Base-by-base conservation (phyloP, 2,888 invertebrate species). In the Euzetes globulus region DNA sequence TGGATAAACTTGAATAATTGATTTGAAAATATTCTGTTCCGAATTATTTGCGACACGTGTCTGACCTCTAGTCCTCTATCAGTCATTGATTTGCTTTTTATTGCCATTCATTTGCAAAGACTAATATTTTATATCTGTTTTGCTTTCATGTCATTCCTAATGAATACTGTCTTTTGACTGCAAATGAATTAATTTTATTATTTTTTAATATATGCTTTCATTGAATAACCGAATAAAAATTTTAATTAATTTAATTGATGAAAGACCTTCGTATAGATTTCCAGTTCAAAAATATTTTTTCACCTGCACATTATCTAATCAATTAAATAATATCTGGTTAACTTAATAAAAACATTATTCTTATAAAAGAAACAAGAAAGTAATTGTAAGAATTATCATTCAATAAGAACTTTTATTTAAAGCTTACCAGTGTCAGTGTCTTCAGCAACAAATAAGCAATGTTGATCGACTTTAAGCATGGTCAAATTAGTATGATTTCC, bases 401-500 rank as follows among this genome's bases (percentile, higher is more conserved):
- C 22, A 19, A 55, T 19, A 11, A 50, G 5, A 50, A 50, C 15
- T 50, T 50, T 13, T 22, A 19, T 55, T 2, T 22, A 3, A 17
- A 27, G 7, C 29, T 73, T 41, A 74, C 74, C 74, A 19, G 47
- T 74, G 7, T 74, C 74, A 27, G 52, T 71, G 27, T 74, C 74
- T 71, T 74, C 74, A 29, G 74, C 74, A 11, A 74, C 55, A 19
- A 52, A 70, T 25, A 74, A 25, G 27, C 74, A 74, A 37, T 74
- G 45, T 29, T 47, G 33, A 50, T 74, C 74, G 27, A 74, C 70
- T 50, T 74, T 74, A 19, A 74, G 52, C 71, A 74, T 74, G 25
- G 74, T 74, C 25, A 74, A n/a, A 55, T 74, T 74, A 3, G 70
- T 70, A 13, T 74, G 74, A 71, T 73, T 70, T 19, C 74, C 74